Base-by-base conservation (phyloP, 23 tunicate species). In the Trididemnum nubilum region DNA sequence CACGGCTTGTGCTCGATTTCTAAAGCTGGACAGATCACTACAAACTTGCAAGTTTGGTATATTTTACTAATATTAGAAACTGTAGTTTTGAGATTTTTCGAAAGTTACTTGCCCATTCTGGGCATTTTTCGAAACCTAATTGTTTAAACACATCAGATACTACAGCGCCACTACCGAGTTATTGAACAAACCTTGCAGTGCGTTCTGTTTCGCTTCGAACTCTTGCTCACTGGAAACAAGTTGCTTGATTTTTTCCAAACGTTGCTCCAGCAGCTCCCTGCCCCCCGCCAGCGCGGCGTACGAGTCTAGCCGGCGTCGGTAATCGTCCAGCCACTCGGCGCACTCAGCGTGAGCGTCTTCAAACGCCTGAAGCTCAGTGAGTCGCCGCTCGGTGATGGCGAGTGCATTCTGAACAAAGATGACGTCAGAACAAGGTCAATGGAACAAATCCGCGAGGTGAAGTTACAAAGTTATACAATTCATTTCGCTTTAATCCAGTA, bases 251-350 rank as follows among this genome's bases (percentile, higher is more conserved):
- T 88, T 88, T 0, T 79, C 79, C 35, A 79, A 60, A n/a, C 98
- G 78, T 44, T 88, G 98, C 32, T 84, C 89, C 76, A 93, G 52
- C 93, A 93, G 82, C 3, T 36, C 84, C 50, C 76, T 88, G 4
- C 89, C 98, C 57, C 98, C 98, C 31, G 79, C 81, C 57, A 93
- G 40, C 37, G 76, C 88, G 32, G 87, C 79, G 64, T 81, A 84
- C 39, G 89, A 34, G 33, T 87, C 93, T 75, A 93, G 9, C 29
- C 93, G 80, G 32, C 75, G 80, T 35, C 74, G 39, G 69, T 82
- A 87, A 50, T 93, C 98, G 35, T 88, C 72, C 65, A 87, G 36
- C 89, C 89, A 93, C 51, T 93, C 98, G 9, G 79, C 78, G 34
- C 86, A 77, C 52, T 93, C 93, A 21, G 82, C 65, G 83, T 82